These are phyloP conservation scores for Pycnonotus jocosus DNA, from an alignment of 2,113 vertebrate species.

Conservation along the genomic window DNA sequence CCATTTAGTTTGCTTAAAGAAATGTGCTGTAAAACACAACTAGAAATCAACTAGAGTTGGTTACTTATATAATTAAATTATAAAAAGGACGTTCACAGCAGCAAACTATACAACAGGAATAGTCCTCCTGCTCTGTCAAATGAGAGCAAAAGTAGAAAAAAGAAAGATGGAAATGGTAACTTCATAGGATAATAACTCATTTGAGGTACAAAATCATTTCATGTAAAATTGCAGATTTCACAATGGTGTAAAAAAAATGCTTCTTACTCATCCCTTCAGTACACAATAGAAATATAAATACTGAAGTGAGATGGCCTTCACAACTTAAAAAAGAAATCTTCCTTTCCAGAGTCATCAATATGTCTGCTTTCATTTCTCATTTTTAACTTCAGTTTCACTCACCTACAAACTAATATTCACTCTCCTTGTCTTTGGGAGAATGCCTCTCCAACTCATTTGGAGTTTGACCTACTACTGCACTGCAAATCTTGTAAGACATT, in stretches of 20 bases:
- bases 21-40: constrained; percentile 40
- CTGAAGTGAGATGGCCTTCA: not conserved
- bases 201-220: not conserved
- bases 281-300: not conserved
- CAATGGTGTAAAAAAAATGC: not conserved
- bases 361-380: not conserved
- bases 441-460: not conserved
- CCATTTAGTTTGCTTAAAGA: constrained; percentile 49
- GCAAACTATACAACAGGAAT: constrained; percentile 9
- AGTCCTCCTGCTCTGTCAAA: not conserved
- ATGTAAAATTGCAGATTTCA: not conserved
- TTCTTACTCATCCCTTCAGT: not conserved
- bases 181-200: not conserved
- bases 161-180: not conserved
- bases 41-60: not conserved
- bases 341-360: not conserved
- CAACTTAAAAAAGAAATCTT: not conserved
- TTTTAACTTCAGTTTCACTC: not conserved
- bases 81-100: not conserved
- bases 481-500: not conserved
- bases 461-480: not conserved
- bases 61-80: constrained; percentile 61
- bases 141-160: not conserved
- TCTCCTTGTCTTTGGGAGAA: not conserved
- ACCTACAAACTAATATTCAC: not conserved